Percentiles rank a stretch among this genome's conserved stretches.
Conservation (phyloP, 2,797 vertebrate species). For the Helicolenus hilgendorfi region DNA sequence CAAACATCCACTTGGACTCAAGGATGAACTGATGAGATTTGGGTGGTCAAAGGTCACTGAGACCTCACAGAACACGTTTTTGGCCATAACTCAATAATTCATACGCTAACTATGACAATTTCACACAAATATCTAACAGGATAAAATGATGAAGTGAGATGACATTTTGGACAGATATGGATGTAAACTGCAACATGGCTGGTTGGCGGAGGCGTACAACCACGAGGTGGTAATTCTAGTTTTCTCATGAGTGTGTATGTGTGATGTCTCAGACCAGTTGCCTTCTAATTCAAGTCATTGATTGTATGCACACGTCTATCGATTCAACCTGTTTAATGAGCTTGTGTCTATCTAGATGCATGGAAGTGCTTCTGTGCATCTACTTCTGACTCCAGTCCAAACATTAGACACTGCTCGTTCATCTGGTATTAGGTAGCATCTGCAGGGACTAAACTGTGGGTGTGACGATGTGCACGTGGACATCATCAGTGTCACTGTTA, state of each 20-base stretch:
- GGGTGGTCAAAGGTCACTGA: too few species aligned
- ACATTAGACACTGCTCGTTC: constrained; percentile 4
- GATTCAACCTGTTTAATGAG: constrained; percentile 56
- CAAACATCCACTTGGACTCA: too few species aligned
- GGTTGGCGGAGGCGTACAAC: not conserved
- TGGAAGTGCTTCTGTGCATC: not conserved
- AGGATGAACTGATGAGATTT: too few species aligned
- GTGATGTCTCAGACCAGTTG: not conserved
- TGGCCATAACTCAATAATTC: not conserved
- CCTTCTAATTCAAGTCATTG: constrained; percentile 33
- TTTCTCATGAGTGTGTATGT: not conserved
- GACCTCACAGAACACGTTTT: too few species aligned
- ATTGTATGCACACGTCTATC: constrained; percentile 36
- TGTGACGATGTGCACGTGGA: constrained; percentile 12
- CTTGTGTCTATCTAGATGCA: constrained; percentile 8
- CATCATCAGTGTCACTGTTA: constrained; percentile 20
- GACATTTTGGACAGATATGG: not conserved
- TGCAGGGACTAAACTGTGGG: constrained; percentile 15
- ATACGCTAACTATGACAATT: not conserved
- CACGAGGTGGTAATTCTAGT: not conserved
- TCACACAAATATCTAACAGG: not conserved
- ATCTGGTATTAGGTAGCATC: constrained; percentile 17
- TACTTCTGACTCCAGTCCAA: not conserved
- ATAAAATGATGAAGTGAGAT: not conserved
- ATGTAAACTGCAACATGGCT: not conserved